phyloP scores from a whole-genome alignment of 2,888 invertebrate genomes.

The Thera britannica region DNA sequence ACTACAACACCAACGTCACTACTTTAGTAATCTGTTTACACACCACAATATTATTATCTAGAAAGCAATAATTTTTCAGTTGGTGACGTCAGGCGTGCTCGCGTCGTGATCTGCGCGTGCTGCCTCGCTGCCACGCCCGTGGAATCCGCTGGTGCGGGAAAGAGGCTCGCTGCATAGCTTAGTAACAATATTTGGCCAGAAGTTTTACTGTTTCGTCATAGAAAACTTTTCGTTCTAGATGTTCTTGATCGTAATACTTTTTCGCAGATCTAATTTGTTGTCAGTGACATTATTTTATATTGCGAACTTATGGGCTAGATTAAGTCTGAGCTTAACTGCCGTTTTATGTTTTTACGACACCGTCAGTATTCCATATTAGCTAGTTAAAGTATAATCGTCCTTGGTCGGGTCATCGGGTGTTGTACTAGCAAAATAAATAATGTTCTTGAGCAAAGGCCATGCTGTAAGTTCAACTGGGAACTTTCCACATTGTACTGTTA shows the following conservation, averaged over 20 bases:
- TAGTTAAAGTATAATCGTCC: not conserved
- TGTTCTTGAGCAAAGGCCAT: conserved; percentile 14
- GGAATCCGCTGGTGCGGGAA: not conserved
- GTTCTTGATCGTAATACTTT: not conserved
- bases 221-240: not conserved
- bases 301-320: too few species aligned
- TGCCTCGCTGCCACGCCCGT: conserved; percentile 28
- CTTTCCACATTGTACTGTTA: conserved; percentile 22
- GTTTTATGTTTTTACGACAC: not conserved
- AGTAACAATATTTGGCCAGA: conserved; percentile 1
- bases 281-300: too few species aligned
- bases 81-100: conserved; percentile 49
- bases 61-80: conserved; percentile 39
- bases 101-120: conserved; percentile 44
- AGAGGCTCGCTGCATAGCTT: conserved; percentile 11
- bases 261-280: not conserved
- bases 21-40: not conserved
- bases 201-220: not conserved
- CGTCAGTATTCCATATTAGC: not conserved
- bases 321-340: not conserved
- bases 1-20: not conserved
- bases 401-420: not conserved
- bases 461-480: conserved; percentile 16
- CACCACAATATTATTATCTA: conserved; percentile 26
- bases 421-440: not conserved